Evolutionary conservation across 1,140 invertebrate species (phyloP).

Genomic region (Halyomorpha halys): DNA sequence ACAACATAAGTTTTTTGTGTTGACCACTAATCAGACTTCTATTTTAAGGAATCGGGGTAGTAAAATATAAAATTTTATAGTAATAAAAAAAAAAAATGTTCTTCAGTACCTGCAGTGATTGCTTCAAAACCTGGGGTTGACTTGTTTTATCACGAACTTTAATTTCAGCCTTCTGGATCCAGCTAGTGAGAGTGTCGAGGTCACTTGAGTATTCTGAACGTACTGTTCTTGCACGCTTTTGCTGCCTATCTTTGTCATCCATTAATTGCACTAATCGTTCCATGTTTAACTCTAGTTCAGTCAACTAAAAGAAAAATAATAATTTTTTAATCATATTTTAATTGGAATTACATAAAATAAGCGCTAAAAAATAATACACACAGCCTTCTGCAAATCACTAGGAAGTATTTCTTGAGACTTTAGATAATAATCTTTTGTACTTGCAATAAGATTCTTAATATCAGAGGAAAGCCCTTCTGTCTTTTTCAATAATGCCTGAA

Average conservation of each 20-base stretch:
- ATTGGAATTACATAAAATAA: neutral
- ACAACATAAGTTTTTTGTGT: too few species aligned
- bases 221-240: slow-evolving; percentile 70
- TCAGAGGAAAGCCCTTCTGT: slow-evolving; percentile 44
- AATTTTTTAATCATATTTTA: neutral
- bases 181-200: slow-evolving; percentile 67
- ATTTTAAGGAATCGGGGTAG: too few species aligned
- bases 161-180: slow-evolving; percentile 70
- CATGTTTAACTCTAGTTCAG: slow-evolving; percentile 62
- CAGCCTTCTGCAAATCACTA: slow-evolving; percentile 48
- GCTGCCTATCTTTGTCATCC: slow-evolving; percentile 77
- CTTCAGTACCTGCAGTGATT: slow-evolving; percentile 46
- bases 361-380: neutral
- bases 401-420: slow-evolving; percentile 57
- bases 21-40: too few species aligned
- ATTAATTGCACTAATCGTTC: slow-evolving; percentile 63
- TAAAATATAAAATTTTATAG: too few species aligned
- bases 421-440: slow-evolving; percentile 55
- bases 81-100: too few species aligned
- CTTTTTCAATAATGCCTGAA: slow-evolving; percentile 40
- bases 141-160: slow-evolving; percentile 68
- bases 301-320: slow-evolving; percentile 38
- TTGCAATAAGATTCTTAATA: slow-evolving; percentile 50
- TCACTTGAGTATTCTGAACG: slow-evolving; percentile 66
- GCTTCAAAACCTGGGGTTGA: slow-evolving; percentile 65